Evolutionary conservation across 2,797 vertebrate genomes (phyloP), one percentile per base, ranked within the genome.

Genomic region (Rhadinocentrus ornatus): DNA sequence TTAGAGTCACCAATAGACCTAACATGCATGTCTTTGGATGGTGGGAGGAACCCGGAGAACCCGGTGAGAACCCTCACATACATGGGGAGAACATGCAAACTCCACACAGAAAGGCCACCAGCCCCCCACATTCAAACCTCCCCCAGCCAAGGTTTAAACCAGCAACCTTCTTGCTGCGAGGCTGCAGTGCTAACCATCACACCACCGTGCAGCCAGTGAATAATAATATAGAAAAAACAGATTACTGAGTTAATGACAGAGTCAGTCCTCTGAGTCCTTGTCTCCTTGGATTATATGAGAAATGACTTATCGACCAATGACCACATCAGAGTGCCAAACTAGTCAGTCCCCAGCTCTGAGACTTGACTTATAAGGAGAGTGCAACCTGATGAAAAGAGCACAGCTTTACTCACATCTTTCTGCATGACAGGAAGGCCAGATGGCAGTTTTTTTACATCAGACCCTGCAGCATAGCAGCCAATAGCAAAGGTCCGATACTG

Each of bases 391-490:
- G 72, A 58, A 77, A 68, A 15, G 63, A 74, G 55, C 63, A 20
- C 58, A 41, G 72, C 62, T 78, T 79, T 54, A 62, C 61, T 80
- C 72, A 61, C 54, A 82, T 81, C 70, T 48, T 77, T 72, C 55
- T 78, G 62, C 73, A 65, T 83, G 82, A 81, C 79, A 58, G 78
- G 39, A 65, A 80, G 71, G 80, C 85, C 86, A 90, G 87, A 88
- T 86, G 86, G 85, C 81, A 61, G 18, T 56, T 77, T 78, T n/a
- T 69, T 80, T 80, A 81, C 81, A 83, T 80, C 83, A 75, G 73
- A 82, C 76, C 66, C 69, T 57, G 73, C 75, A 78, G 72, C 66
- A 73, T 54, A 73, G 63, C 63, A 58, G 73, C 72, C 70, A 76
- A 46, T n/a, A 76, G 66, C 64, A 39, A 59, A 0, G 34, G 41